Evolutionary conservation across 1,140 invertebrate genomes (phyloP).

Genomic region (Aphelenchoides fujianensis): DNA sequence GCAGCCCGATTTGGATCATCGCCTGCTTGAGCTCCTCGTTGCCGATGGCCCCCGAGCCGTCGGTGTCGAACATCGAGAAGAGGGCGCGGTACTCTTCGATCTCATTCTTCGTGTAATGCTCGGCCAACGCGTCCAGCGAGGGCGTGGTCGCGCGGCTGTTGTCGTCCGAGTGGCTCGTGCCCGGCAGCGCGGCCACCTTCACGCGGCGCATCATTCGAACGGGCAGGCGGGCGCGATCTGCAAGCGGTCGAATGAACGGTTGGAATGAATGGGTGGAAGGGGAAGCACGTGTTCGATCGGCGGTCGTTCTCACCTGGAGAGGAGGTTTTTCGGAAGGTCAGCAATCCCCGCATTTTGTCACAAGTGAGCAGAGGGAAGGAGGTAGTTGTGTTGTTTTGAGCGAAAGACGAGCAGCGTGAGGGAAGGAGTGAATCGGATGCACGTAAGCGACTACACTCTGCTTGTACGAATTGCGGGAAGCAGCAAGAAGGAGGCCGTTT

Average conservation of each 20-base stretch:
- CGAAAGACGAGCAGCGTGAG: too few species aligned
- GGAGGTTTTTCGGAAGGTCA: not conserved
- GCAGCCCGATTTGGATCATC: slow-evolving; percentile 55
- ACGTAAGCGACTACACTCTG: too few species aligned
- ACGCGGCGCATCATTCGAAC: slow-evolving; percentile 29
- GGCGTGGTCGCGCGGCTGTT: slow-evolving; percentile 15
- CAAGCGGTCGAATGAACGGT: slow-evolving; percentile 15
- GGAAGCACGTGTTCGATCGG: not conserved
- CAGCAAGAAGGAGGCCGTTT: too few species aligned
- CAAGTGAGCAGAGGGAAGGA: too few species aligned
- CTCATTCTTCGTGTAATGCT: slow-evolving; percentile 26
- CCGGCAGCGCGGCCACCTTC: slow-evolving; percentile 25
- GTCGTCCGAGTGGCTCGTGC: slow-evolving; percentile 21
- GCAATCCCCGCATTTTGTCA: not conserved
- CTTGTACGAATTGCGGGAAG: too few species aligned
- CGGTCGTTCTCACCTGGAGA: not conserved
- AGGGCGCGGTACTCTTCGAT: slow-evolving; percentile 41
- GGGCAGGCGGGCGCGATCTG: slow-evolving; percentile 14
- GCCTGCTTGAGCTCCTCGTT: slow-evolving; percentile 58
- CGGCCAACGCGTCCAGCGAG: not conserved
- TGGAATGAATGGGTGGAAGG: too few species aligned
- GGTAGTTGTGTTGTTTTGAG: too few species aligned
- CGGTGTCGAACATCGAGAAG: slow-evolving; percentile 61
- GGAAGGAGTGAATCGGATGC: too few species aligned
- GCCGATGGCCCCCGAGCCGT: slow-evolving; percentile 60